Conservation (phyloP, 1,140 invertebrate species). For the Chrysomallon squamiferum region DNA sequence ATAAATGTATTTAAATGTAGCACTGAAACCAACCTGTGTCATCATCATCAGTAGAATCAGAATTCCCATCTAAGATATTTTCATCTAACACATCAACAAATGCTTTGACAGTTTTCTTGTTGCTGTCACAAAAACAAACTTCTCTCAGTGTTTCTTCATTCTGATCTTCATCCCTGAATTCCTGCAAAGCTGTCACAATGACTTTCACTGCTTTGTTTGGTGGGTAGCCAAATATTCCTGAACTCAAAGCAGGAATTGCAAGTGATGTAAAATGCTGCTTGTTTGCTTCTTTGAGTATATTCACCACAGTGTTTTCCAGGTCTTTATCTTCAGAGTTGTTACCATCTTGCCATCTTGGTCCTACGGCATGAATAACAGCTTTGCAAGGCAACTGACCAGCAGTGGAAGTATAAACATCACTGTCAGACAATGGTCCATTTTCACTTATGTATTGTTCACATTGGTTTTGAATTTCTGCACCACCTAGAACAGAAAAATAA, state of each 20-base stretch:
- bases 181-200: background rate
- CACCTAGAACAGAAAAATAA: background rate
- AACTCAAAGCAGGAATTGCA: background rate
- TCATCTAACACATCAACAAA: background rate
- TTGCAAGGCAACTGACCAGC: background rate
- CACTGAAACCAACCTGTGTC: too few species aligned
- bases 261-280: background rate
- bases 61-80: too few species aligned
- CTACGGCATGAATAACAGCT: background rate
- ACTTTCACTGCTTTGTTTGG: background rate
- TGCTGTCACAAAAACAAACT: background rate
- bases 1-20: too few species aligned
- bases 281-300: background rate
- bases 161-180: background rate
- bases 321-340: background rate
- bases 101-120: background rate
- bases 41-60: too few species aligned
- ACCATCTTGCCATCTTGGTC: background rate
- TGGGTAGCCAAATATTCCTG: background rate
- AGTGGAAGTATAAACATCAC: background rate
- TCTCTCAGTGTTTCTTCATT: background rate
- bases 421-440: background rate
- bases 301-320: background rate
- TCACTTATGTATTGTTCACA: background rate
- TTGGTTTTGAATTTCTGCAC: background rate